Evolutionary conservation across 2,888 invertebrate species (phyloP), one percentile per base, ranked within the genome.

Genomic region (Dicyrtomina minuta): DNA sequence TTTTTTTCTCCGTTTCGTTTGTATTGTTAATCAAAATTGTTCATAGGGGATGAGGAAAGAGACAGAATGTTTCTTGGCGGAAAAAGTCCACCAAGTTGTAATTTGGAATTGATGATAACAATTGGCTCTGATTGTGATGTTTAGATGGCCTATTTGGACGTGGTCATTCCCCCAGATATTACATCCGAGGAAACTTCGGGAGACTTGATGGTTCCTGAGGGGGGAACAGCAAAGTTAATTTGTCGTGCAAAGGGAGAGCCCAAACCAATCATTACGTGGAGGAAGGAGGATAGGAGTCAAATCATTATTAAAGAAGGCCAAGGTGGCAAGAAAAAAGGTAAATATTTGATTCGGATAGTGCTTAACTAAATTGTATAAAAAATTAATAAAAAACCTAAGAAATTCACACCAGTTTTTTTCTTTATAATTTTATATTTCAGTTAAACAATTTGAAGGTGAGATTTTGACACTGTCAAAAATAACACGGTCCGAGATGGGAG

Each of bases 161-260:
- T 95, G 76, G 93, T 94, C 39, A 92, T 93, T 80, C 92, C 93
- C 41, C 93, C 93, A 65, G 93, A 93, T 81, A 92, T 93, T 77
- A 85, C 92, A 79, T 91, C 90, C 80, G 93, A 93, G 80, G 93
- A 93, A 81, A 93, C 93, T 12, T 92, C 93, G 62, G 93, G 93
- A 15, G 95, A 95, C 81, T 88, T 94, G 87, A 93, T 93, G 91
- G 93, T 94, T 66, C 92, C 92, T n/a, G 93, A 93, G 84, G 93
- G 93, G 64, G 92, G 93, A 46, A 89, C 91, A 6, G 92, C 92
- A 0, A 93, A 92, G 82, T 84, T 93, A 77, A 88, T 91, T 71
- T 93, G 93, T 83, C 91, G 90, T 81, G 92, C 93, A 1, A 86
- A 90, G 70, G 93, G 93, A 4, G 90, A 88, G 80, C 93, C 93